Conservation (phyloP, 2,797 vertebrate species). For the Tympanoctomys barrerae region DNA sequence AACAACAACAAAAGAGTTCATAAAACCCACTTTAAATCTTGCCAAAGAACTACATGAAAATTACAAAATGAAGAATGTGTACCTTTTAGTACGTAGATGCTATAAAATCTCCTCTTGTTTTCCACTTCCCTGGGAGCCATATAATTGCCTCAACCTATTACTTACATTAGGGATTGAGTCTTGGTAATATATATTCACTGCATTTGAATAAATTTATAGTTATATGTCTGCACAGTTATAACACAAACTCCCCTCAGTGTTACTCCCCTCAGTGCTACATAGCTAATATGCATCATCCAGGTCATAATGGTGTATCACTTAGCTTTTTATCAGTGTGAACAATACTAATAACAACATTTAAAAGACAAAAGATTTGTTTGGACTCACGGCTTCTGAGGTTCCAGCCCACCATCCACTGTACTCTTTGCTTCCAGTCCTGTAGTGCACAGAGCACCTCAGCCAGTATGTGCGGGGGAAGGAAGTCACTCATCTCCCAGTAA, state of each 20-base stretch:
- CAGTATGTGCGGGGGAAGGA: not conserved
- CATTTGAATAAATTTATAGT: not conserved
- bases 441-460: not conserved
- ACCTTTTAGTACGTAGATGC: no score
- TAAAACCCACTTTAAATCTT: not conserved
- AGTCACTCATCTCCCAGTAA: not conserved
- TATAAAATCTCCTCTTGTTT: not conserved
- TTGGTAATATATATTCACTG: no score
- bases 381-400: not conserved
- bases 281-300: not conserved
- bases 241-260: not conserved
- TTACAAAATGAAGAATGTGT: not conserved
- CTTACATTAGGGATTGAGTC: not conserved
- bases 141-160: not conserved
- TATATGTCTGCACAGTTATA: not conserved
- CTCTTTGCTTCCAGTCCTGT: not conserved
- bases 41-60: not conserved
- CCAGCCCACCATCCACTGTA: not conserved
- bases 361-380: not conserved
- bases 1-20: not conserved
- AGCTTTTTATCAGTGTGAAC: not conserved
- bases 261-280: not conserved
- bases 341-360: not conserved
- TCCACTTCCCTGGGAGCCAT: not conserved
- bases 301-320: not conserved